Conservation (phyloP, 2,888 invertebrate genomes). For the Rhaphigaster nebulosa region DNA sequence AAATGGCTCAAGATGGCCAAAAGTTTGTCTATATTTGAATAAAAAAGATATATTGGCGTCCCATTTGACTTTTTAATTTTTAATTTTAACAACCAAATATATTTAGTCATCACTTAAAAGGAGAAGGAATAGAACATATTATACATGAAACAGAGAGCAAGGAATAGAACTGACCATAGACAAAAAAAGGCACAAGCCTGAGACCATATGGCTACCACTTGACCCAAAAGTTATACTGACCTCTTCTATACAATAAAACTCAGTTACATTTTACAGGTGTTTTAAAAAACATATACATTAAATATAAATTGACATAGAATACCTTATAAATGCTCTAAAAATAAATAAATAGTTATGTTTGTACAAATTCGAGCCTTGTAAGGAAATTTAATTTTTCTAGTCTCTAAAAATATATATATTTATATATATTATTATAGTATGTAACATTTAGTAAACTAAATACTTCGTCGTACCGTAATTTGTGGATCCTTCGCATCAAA, state of each 20-base stretch:
- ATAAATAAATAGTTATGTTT: too few relatives aligned
- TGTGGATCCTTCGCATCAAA: too few relatives aligned
- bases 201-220: slow-evolving; percentile 24
- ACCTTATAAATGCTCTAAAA: background rate
- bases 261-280: background rate
- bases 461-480: too few relatives aligned
- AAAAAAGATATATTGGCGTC: too few relatives aligned
- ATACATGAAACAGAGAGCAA: background rate
- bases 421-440: too few relatives aligned
- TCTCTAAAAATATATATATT: too few relatives aligned
- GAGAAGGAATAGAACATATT: background rate
- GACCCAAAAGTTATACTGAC: background rate
- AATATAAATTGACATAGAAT: background rate
- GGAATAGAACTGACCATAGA: slow-evolving; percentile 2
- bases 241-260: background rate
- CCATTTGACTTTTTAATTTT: too few relatives aligned
- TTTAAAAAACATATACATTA: background rate
- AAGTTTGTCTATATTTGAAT: too few relatives aligned
- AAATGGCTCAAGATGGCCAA: too few relatives aligned
- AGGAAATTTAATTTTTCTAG: too few relatives aligned
- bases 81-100: background rate
- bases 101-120: background rate
- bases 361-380: too few relatives aligned
- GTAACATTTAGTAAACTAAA: too few relatives aligned
- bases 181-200: slow-evolving; percentile 10